phyloP scores from a whole-genome alignment of 2,797 vertebrate species.

The Lepus oiostolus region DNA sequence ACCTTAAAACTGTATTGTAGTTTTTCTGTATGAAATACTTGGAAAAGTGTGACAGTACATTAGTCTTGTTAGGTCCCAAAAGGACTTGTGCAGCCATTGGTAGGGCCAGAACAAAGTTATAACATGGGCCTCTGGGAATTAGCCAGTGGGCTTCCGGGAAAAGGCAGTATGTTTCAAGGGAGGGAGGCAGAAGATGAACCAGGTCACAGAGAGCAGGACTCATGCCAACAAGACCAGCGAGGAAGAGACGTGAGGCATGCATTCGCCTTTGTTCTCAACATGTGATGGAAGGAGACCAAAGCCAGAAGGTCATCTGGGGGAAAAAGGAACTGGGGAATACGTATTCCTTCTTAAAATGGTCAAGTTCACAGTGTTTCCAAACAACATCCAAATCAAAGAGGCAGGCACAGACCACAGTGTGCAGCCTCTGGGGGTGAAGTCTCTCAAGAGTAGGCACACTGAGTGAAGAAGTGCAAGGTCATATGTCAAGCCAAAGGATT shows the following conservation, averaged over 20 bases:
- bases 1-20: not conserved
- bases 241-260: not conserved
- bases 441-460: not conserved
- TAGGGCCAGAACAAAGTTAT: not conserved
- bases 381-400: not conserved
- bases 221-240: not conserved
- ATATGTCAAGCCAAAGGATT: not conserved
- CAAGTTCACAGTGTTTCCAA: slow-evolving; percentile 12
- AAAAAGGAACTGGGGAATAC: not conserved
- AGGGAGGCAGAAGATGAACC: not conserved
- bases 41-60: not conserved
- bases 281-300: not conserved
- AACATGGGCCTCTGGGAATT: not conserved
- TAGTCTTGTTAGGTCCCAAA: not conserved
- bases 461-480: not conserved
- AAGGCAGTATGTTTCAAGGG: not conserved
- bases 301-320: not conserved
- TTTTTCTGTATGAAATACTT: not conserved
- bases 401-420: not conserved
- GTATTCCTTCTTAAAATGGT: not conserved
- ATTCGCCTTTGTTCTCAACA: not conserved
- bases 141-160: not conserved
- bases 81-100: not conserved
- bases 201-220: too few species aligned
- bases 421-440: not conserved